Conservation (phyloP, 37 sponge, comb jelly and placozoan species). For the Mnemiopsis leidyi region DNA sequence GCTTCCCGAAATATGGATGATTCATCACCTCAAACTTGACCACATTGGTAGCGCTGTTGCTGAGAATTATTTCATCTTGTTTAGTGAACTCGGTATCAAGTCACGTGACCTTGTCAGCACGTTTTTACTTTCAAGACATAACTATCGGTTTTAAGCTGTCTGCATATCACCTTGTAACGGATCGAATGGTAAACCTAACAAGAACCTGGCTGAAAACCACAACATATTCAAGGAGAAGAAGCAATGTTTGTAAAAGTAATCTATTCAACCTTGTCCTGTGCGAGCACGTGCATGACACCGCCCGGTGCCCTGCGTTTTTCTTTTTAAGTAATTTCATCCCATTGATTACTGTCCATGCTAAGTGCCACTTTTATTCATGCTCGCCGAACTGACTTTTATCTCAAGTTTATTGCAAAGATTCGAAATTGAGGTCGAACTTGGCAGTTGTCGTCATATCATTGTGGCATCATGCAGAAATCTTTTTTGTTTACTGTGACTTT, state of each 20-base stretch:
- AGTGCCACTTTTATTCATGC: background rate
- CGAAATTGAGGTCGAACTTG: background rate
- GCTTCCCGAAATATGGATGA: too few relatives aligned
- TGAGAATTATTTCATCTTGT: too few relatives aligned
- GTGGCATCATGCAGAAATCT: background rate
- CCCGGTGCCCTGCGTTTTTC: background rate
- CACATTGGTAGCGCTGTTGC: too few relatives aligned
- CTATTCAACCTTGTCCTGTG: background rate
- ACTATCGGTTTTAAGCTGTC: background rate
- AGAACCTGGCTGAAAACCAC: background rate
- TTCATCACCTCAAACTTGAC: too few relatives aligned
- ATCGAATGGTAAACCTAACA: background rate
- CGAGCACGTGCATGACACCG: background rate
- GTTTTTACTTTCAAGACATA: background rate
- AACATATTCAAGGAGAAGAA: background rate
- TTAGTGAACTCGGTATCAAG: too few relatives aligned
- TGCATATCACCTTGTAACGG: background rate
- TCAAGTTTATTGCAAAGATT: background rate
- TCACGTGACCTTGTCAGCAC: background rate
- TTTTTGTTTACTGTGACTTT: background rate
- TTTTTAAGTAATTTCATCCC: background rate
- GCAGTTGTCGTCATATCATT: background rate
- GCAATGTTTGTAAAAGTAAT: background rate
- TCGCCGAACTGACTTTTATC: background rate
- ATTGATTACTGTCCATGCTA: background rate